A percentile compares a stretch with the other conserved stretches of the same genome.
Evolutionary conservation across 2,888 invertebrate species (phyloP).

Genomic region (Chydorus sphaericus): DNA sequence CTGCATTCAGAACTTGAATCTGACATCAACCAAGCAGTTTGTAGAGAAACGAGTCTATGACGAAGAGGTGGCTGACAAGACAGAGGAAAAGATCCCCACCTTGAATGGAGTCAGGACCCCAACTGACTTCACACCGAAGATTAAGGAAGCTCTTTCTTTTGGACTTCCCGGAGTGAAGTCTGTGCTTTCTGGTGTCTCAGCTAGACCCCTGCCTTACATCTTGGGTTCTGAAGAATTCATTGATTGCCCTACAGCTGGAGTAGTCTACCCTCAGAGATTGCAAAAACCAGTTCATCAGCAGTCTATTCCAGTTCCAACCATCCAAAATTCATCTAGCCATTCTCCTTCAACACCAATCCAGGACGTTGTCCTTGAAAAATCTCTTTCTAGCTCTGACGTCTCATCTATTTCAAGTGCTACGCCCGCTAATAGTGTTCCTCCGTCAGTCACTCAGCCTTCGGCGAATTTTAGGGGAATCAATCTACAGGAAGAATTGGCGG

Average conservation of each 20-base stretch:
- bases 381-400: neutral
- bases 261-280: too few species aligned
- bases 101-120: neutral
- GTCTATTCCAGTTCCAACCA: neutral
- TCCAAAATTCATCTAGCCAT: neutral
- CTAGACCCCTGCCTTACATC: constrained; percentile 8
- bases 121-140: constrained; percentile 11
- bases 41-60: constrained; percentile 13
- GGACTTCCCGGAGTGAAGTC: neutral
- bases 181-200: neutral
- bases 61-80: neutral
- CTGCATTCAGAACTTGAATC: constrained; percentile 7
- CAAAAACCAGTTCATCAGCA: neutral
- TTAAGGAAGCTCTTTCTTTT: constrained; percentile 5
- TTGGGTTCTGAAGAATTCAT: constrained; percentile 8
- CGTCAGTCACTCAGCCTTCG: neutral
- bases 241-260: constrained; percentile 1
- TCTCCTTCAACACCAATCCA: neutral
- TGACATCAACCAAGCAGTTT: constrained; percentile 10
- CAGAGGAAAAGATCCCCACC: neutral
- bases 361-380: neutral
- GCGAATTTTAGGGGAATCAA: neutral
- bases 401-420: neutral
- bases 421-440: neutral
- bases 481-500: neutral